phyloP scores from a whole-genome alignment of 2,113 vertebrate species.

The Panthera tigris region DNA sequence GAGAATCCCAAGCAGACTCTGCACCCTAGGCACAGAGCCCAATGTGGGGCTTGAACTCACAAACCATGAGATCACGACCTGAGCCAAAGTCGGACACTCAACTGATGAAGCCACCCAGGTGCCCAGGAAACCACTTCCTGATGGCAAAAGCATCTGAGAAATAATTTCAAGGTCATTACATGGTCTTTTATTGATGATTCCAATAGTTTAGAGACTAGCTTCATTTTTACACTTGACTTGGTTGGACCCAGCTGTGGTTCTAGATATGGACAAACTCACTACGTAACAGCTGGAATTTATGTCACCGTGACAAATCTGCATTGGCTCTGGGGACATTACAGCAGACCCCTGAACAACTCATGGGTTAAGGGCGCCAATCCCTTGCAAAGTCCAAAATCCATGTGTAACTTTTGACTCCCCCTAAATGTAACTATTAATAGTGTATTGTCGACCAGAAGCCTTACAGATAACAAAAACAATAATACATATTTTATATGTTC shows the following conservation, averaged over 20 bases:
- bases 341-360: neutral
- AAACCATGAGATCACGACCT: too few relatives aligned
- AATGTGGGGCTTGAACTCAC: too few relatives aligned
- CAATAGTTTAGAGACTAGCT: neutral
- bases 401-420: neutral
- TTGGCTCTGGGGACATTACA: too few relatives aligned
- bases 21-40: too few relatives aligned
- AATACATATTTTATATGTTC: neutral
- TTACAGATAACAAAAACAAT: rapidly evolving
- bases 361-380: neutral
- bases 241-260: neutral
- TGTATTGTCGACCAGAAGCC: neutral
- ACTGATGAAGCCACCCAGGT: too few relatives aligned
- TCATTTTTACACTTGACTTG: neutral
- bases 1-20: too few relatives aligned
- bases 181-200: neutral
- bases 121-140: neutral
- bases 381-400: neutral
- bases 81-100: too few relatives aligned
- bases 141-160: neutral
- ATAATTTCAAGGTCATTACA: neutral
- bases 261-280: rapidly evolving
- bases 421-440: neutral
- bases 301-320: neutral
- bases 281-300: neutral